phyloP scores from a whole-genome alignment of 2,888 invertebrate genomes.

The Diaperis boleti region DNA sequence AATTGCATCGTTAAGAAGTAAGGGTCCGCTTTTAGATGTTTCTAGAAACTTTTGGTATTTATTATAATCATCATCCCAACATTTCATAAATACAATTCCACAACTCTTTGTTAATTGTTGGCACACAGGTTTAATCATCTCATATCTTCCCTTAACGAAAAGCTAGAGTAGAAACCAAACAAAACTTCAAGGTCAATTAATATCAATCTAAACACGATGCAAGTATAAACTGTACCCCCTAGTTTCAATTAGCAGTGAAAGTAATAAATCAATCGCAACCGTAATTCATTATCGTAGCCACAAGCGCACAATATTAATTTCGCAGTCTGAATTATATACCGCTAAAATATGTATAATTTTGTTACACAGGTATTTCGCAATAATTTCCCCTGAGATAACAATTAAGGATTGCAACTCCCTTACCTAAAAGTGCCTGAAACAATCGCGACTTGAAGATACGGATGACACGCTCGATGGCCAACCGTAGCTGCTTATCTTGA shows the following conservation, averaged over 20 bases:
- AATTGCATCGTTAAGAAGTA: too few relatives aligned
- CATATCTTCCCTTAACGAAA: too few relatives aligned
- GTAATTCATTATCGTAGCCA: conserved; percentile 19
- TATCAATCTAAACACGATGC: conserved; percentile 6
- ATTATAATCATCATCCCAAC: too few relatives aligned
- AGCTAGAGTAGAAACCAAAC: too few relatives aligned
- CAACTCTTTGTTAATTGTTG: too few relatives aligned
- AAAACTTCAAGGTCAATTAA: too few relatives aligned
- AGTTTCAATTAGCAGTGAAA: conserved; percentile 18
- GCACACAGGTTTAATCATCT: too few relatives aligned
- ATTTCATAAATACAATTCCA: too few relatives aligned
- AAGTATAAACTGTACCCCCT: conserved; percentile 13
- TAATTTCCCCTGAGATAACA: conserved; percentile 33
- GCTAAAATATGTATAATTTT: conserved; percentile 25
- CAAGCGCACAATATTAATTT: conserved; percentile 16
- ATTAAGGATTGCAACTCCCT: conserved; percentile 61
- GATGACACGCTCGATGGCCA: conserved; percentile 97
- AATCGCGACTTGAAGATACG: conserved; percentile 97
- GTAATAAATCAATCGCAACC: conserved; percentile 19
- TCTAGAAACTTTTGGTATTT: too few relatives aligned
- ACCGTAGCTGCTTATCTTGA: conserved; percentile 93
- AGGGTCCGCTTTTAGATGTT: too few relatives aligned
- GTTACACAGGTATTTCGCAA: conserved; percentile 24
- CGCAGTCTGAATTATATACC: conserved; percentile 22
- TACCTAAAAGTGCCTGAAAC: conserved; percentile 98